Base-by-base conservation (phyloP, 2,113 vertebrate genomes). In the Trochalopteron elliotii region DNA sequence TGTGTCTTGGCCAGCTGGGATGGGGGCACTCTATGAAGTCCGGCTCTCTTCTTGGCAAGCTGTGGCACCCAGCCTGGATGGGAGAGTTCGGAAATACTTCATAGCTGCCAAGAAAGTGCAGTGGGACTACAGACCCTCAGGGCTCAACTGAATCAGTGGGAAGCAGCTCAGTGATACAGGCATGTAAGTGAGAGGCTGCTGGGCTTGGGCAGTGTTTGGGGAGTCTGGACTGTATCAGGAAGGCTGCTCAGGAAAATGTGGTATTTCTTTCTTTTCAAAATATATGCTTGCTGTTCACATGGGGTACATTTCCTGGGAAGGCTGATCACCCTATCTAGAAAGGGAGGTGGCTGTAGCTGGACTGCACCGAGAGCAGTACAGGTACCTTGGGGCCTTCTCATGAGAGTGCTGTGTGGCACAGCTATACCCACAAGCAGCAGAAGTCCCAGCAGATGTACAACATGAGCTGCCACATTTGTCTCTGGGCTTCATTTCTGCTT, bases 21-120 rank as follows among this genome's bases (percentile, higher is more conserved):
- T 98, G 98, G 96, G 33, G 28, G 98, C 97, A 7, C 65, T 98
- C 40, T 98, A 98, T 21, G 96, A 97, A 39, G 97, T 98, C 77
- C 96, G 93, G 10, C 92, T 80, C 63, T 98, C 98, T 42, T 97
- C 98, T 68, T 44, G 2, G 44, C 57, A 67, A 63, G 70, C 90
- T 50, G 50, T 21, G 0, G 61, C 67, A 12, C 13, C 91, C 25
- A 16, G 42, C 35, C 95, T 96, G 63, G 74, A 71, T 10, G 98
- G 98, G 45, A 98, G 59, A 77, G 80, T 98, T 64, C 96, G 98
- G 27, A 92, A 83, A 44, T 98, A 98, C 74, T 98, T 95, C 96
- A 98, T 98, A 49, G 94, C 97, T 27, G 98, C 98, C 18, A 96
- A 97, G 92, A 98, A 98, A 7, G 88, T 98, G 59, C 94, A 65